These are phyloP conservation scores for Philopedon plagiatum DNA, from an alignment of 2,888 invertebrate genomes.

Conservation along the genomic window DNA sequence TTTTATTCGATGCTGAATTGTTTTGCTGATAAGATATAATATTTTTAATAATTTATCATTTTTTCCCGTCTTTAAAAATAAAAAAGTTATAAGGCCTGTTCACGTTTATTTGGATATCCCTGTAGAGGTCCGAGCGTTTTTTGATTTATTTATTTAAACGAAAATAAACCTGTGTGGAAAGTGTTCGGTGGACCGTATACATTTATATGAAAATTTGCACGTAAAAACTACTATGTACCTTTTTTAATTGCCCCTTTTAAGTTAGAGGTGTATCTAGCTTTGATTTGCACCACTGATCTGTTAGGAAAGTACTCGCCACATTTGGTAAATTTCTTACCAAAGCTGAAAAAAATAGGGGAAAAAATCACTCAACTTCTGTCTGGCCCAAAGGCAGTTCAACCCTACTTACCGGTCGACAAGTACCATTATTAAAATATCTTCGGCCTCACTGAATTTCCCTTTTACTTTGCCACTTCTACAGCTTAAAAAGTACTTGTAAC, in stretches of 20 bases:
- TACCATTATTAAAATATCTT: conserved; percentile 77
- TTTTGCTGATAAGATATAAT: no score
- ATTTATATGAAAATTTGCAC: neutral
- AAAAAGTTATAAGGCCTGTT: no score
- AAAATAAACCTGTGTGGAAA: no score
- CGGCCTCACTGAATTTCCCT: conserved; percentile 76
- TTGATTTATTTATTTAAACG: no score
- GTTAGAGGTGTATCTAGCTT: conserved; percentile 63
- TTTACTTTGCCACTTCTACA: conserved; percentile 66
- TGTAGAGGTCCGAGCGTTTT: no score
- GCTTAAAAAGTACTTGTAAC: conserved; percentile 68
- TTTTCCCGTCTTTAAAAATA: no score
- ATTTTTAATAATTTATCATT: no score
- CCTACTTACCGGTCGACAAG: conserved; percentile 70
- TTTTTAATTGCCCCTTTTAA: conserved; percentile 63
- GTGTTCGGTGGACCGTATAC: no score
- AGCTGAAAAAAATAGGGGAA: conserved; percentile 60
- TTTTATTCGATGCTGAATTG: no score
- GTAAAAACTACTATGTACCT: conserved; percentile 57
- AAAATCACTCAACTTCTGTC: neutral
- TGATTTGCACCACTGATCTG: conserved; percentile 75
- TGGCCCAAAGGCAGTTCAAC: no score
- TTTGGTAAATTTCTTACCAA: conserved; percentile 74
- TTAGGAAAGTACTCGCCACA: conserved; percentile 74
- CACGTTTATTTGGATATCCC: no score